Evolutionary conservation across 2,888 invertebrate species (phyloP).

Genomic region (Cheilosia soror): DNA sequence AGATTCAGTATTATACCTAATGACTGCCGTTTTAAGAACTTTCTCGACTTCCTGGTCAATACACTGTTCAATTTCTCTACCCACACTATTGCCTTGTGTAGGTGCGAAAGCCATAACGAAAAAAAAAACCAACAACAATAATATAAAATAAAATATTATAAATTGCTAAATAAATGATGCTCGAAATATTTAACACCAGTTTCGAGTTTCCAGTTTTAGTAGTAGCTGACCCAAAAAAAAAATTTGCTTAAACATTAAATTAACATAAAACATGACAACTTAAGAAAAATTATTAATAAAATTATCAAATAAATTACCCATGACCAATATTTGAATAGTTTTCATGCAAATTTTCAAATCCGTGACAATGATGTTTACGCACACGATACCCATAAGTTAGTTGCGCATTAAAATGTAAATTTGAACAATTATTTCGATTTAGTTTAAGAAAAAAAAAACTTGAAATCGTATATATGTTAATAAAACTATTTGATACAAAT

Average conservation of each 20-base stretch:
- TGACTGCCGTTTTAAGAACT: background rate
- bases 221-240: conserved; percentile 13
- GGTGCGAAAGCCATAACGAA: conserved; percentile 13
- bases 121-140: background rate
- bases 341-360: conserved; percentile 19
- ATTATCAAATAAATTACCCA: conserved; percentile 49
- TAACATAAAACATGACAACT: conserved; percentile 37
- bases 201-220: conserved; percentile 3
- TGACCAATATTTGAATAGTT: conserved; percentile 35
- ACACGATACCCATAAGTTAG: conserved; percentile 7
- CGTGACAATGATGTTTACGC: conserved; percentile 15
- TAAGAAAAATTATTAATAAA: conserved; percentile 43
- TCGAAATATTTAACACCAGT: conserved; percentile 16
- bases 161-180: conserved; percentile 9
- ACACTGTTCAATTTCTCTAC: background rate
- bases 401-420: background rate
- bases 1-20: too few relatives aligned
- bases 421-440: background rate
- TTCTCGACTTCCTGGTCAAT: background rate
- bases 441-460: background rate
- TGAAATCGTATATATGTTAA: background rate
- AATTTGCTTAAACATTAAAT: conserved; percentile 1
- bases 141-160: background rate
- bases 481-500: background rate
- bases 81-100: background rate